phyloP scores from a whole-genome alignment of 2,797 vertebrate genomes.

The Spinus olivaceus region DNA sequence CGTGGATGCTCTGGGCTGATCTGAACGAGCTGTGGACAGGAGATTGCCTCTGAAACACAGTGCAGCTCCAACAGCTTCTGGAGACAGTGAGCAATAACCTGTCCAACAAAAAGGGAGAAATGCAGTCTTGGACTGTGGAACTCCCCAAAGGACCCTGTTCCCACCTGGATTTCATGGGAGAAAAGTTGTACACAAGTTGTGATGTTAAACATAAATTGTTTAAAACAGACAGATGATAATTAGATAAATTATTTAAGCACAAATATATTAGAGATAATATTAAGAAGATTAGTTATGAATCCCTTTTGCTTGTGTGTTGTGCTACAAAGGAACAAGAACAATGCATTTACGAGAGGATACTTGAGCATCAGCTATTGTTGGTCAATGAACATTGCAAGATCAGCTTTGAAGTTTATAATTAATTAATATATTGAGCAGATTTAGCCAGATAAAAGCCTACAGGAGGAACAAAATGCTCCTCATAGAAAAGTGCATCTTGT shows the following conservation, averaged over 20 bases:
- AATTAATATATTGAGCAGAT: slow-evolving; percentile 43
- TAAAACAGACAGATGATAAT: background rate
- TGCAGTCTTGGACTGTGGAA: background rate
- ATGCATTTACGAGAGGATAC: background rate
- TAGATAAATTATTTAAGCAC: background rate
- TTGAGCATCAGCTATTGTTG: background rate
- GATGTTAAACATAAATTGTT: background rate
- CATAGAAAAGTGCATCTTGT: background rate
- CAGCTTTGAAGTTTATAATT: slow-evolving; percentile 39
- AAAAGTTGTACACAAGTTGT: background rate
- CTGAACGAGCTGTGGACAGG: background rate
- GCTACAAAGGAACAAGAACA: background rate
- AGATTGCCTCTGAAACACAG: background rate
- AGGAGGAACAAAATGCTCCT: slow-evolving; percentile 8
- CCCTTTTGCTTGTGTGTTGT: background rate
- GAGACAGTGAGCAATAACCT: background rate
- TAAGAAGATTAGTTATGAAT: background rate
- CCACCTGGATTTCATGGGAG: background rate
- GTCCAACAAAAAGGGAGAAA: background rate
- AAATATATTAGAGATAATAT: background rate
- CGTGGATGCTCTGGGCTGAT: background rate
- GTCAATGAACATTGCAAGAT: slow-evolving; percentile 5
- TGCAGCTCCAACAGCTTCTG: background rate
- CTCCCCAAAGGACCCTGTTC: background rate
- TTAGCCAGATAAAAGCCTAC: slow-evolving; percentile 21